These are phyloP conservation scores for Atta colombica DNA, from an alignment of 1,140 invertebrate genomes.

Conservation along the genomic window DNA sequence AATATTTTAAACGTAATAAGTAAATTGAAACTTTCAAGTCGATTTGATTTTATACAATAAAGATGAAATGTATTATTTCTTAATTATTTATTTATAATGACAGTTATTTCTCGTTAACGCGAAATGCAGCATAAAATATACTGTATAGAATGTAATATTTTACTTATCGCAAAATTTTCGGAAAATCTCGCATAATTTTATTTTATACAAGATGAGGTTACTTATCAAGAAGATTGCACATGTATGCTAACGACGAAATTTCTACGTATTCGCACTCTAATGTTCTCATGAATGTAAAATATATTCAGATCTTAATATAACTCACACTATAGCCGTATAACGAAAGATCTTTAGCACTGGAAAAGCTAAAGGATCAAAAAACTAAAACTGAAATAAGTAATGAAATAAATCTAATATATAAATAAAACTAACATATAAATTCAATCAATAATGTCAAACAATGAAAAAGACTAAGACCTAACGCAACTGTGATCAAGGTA, in stretches of 20 bases:
- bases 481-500: no score
- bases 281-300: slow-evolving; percentile 55
- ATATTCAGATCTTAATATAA: slow-evolving; percentile 38
- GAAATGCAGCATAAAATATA: background rate
- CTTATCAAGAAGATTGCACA: slow-evolving; percentile 37
- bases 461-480: no score
- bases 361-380: no score
- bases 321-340: background rate
- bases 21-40: background rate
- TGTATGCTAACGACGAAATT: slow-evolving; percentile 53
- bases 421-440: no score
- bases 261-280: slow-evolving; percentile 34
- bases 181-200: slow-evolving; percentile 44
- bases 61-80: background rate
- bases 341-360: no score
- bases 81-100: background rate
- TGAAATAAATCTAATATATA: no score
- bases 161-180: slow-evolving; percentile 5
- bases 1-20: background rate
- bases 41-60: background rate
- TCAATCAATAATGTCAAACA: no score
- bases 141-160: slow-evolving; percentile 1
- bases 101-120: background rate
- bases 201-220: slow-evolving; percentile 19
- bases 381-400: no score